phyloP scores from a whole-genome alignment of 2,888 invertebrate species.

The Emesis castigata region DNA sequence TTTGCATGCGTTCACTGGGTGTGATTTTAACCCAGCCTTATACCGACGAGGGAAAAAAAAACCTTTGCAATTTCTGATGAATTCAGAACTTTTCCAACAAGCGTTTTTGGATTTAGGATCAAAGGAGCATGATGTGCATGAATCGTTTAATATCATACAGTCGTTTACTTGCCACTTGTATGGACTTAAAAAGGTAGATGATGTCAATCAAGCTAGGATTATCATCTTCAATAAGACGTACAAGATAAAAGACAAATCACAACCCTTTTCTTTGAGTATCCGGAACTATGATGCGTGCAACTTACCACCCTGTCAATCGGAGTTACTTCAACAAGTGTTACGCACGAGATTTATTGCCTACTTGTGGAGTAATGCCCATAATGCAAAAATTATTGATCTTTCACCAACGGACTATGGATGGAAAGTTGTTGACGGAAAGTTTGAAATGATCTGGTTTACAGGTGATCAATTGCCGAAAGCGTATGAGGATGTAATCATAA shows the following conservation, averaged over 20 bases:
- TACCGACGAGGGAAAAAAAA: slow-evolving; percentile 14
- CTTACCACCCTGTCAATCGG: slow-evolving; percentile 29
- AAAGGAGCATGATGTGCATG: background rate
- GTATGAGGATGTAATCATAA: no score
- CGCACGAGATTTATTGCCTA: slow-evolving; percentile 32
- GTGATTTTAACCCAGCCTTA: slow-evolving; percentile 54
- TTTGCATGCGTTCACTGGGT: slow-evolving; percentile 47
- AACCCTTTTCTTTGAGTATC: slow-evolving; percentile 6
- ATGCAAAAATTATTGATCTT: slow-evolving; percentile 21
- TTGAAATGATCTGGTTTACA: slow-evolving; percentile 29
- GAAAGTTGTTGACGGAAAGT: slow-evolving; percentile 19
- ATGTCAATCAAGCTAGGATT: background rate
- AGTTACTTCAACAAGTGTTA: slow-evolving; percentile 48
- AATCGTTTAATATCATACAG: background rate
- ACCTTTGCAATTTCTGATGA: background rate
- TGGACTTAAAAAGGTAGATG: background rate
- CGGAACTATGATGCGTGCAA: slow-evolving; percentile 9
- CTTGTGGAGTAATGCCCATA: slow-evolving; percentile 37
- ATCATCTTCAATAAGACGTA: slow-evolving; percentile 8
- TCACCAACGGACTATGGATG: slow-evolving; percentile 17
- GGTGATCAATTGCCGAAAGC: slow-evolving; percentile 35
- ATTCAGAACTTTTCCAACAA: background rate
- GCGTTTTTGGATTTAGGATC: background rate
- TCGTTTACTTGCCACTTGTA: background rate
- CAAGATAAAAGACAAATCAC: background rate